These are phyloP conservation scores for Tryphoninae sp. DNA, from an alignment of 2,888 invertebrate species.

Conservation along the genomic window DNA sequence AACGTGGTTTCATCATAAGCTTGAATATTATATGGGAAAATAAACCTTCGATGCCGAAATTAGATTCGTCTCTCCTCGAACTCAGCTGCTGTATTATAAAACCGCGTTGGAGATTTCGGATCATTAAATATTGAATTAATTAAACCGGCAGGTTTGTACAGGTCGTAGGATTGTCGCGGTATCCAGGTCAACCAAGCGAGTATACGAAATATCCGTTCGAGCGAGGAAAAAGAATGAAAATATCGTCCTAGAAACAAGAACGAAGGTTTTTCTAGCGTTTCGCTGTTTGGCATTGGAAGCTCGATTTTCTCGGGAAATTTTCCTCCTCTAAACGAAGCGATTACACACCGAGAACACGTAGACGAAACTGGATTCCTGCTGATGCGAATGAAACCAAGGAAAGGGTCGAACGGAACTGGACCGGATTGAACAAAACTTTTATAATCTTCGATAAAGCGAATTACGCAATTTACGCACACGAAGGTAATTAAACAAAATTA, in stretches of 20 bases:
- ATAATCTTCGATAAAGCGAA: neutral
- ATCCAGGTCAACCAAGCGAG: slow-evolving; percentile 6
- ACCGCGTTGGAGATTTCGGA: neutral
- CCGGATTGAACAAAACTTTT: neutral
- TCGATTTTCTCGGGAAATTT: slow-evolving; percentile 35
- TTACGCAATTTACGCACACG: neutral
- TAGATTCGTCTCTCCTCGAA: neutral
- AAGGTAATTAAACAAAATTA: too few species aligned
- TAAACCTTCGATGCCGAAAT: slow-evolving; percentile 1
- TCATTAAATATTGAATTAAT: slow-evolving; percentile 41
- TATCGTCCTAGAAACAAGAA: neutral
- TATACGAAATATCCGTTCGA: slow-evolving; percentile 13
- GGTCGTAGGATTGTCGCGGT: neutral
- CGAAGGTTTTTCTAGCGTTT: neutral
- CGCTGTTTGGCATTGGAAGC: slow-evolving; percentile 6
- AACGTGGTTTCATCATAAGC: neutral
- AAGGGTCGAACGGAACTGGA: neutral
- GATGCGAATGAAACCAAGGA: slow-evolving; percentile 24
- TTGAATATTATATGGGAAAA: neutral
- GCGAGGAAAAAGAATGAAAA: slow-evolving; percentile 9
- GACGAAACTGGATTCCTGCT: slow-evolving; percentile 18
- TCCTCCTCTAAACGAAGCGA: slow-evolving; percentile 6
- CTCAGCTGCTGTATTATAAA: neutral
- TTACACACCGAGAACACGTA: slow-evolving; percentile 22
- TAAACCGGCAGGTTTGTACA: slow-evolving; percentile 18